phyloP scores from a whole-genome alignment of 1,140 invertebrate species.

The Drosophila funebris region DNA sequence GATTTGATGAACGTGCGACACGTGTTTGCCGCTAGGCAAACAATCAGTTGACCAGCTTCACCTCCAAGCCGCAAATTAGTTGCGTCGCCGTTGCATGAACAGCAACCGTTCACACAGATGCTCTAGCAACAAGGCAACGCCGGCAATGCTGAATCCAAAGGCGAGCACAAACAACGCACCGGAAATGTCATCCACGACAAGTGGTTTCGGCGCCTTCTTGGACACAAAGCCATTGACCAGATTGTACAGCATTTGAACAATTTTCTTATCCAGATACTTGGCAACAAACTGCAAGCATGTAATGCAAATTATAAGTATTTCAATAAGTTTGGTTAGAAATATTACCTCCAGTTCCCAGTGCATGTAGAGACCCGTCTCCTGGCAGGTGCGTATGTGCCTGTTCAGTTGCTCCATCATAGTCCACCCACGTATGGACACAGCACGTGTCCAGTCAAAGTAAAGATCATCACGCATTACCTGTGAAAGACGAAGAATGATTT shows the following conservation, averaged over 20 bases:
- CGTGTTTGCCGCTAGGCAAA: conserved; percentile 40
- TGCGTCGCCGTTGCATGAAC: conserved; percentile 20
- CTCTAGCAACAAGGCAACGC: conserved; percentile 38
- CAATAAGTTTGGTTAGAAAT: not conserved
- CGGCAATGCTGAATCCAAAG: conserved; percentile 63
- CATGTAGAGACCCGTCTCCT: conserved; percentile 66
- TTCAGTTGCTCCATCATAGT: conserved; percentile 64
- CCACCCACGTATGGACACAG: conserved; percentile 75
- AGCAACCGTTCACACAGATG: conserved; percentile 8
- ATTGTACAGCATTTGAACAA: conserved; percentile 60
- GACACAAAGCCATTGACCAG: conserved; percentile 51
- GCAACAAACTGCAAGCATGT: conserved; percentile 32
- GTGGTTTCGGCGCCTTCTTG: conserved; percentile 60
- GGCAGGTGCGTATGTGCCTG: conserved; percentile 61
- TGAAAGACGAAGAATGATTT: not conserved
- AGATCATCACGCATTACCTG: conserved; percentile 72
- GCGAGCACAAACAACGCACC: conserved; percentile 68
- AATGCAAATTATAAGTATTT: not conserved
- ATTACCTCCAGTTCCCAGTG: conserved; percentile 74
- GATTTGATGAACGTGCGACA: conserved; percentile 32
- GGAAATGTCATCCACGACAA: conserved; percentile 68
- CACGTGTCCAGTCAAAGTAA: conserved; percentile 77
- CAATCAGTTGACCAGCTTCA: conserved; percentile 37
- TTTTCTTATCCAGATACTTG: conserved; percentile 71
- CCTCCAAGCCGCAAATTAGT: conserved; percentile 43